These are phyloP conservation scores for human (Homo sapiens) DNA, from an alignment of 2,113 vertebrate species.

Conservation along the genomic window GRCh38 chr12:21343001-21343500, in stretches of 20 bases:
- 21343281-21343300: neutral
- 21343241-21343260: neutral
- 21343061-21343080: neutral
- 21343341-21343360: neutral
- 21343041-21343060: neutral
- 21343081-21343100: neutral
- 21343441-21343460: conserved; percentile 14
- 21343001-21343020: neutral
- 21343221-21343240: neutral
- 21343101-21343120: neutral
- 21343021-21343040: neutral
- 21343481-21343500: neutral
- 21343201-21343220: neutral
- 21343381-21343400: neutral
- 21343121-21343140: neutral
- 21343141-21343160: neutral
- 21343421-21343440: neutral
- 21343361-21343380: neutral
- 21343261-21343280: neutral
- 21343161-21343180: neutral
- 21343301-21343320: neutral
- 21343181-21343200: neutral
- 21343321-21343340: neutral
- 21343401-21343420: neutral
- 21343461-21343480: conserved; percentile 44